phyloP scores from a whole-genome alignment of 1,140 invertebrate genomes.

The Drosophila santomea region DNA sequence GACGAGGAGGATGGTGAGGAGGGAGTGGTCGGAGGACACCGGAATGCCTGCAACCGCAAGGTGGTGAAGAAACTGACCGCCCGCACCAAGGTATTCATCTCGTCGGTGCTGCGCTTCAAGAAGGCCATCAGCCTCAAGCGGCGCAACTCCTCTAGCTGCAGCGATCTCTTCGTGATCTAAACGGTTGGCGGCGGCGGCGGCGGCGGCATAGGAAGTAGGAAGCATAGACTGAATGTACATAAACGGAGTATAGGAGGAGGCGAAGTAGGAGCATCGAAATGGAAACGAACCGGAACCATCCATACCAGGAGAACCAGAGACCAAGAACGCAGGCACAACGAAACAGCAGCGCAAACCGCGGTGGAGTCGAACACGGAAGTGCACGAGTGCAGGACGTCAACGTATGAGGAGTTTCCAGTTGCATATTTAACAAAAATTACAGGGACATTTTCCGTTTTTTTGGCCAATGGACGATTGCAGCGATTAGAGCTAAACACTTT shows the following conservation, averaged over 20 bases:
- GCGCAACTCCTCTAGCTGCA: conserved; percentile 79
- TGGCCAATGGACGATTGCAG: background rate
- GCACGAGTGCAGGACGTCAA: background rate
- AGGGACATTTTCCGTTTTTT: background rate
- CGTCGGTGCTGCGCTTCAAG: conserved; percentile 79
- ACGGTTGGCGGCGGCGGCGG: background rate
- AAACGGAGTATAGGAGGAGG: background rate
- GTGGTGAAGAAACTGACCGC: conserved; percentile 77
- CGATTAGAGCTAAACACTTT: background rate
- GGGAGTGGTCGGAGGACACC: background rate
- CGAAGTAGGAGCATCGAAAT: background rate
- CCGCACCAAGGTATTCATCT: conserved; percentile 73
- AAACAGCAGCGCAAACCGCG: conserved; percentile 6
- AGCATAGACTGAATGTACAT: conserved; percentile 49
- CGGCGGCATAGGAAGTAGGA: background rate
- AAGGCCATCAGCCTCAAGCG: conserved; percentile 69
- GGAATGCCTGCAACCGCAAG: conserved; percentile 66
- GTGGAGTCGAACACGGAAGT: conserved; percentile 6
- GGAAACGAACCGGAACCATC: no score
- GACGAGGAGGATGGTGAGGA: conserved; percentile 28
- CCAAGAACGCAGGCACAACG: background rate
- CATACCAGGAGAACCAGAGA: background rate
- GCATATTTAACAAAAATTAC: background rate
- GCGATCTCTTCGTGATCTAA: conserved; percentile 83
- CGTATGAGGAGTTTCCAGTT: conserved; percentile 1